Percentiles rank a stretch among this genome's conserved stretches.
phyloP scores from a whole-genome alignment of 2,888 invertebrate genomes.

The Stenotaenia linearis region DNA sequence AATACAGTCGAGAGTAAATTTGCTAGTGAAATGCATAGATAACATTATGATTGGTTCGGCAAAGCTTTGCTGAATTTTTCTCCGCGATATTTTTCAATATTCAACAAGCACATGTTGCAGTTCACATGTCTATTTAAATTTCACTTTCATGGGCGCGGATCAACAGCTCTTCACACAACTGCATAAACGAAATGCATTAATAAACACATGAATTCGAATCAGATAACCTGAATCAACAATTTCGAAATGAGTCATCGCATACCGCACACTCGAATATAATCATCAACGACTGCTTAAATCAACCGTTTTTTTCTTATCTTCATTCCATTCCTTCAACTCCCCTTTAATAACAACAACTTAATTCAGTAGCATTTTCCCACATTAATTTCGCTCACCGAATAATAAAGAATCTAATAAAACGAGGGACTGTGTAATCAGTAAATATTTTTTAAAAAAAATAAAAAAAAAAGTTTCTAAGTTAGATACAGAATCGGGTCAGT shows the following conservation, averaged over 20 bases:
- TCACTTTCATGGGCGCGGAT: not conserved
- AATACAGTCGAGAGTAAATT: not conserved
- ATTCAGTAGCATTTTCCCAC: conserved; percentile 3
- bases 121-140: conserved; percentile 17
- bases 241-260: not conserved
- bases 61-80: not conserved
- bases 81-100: not conserved
- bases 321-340: not conserved
- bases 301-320: no score
- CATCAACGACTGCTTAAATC: not conserved
- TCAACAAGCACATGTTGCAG: not conserved
- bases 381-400: not conserved
- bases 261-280: not conserved
- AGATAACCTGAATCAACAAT: conserved; percentile 13
- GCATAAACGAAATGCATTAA: not conserved
- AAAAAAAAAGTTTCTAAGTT: not conserved
- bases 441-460: not conserved
- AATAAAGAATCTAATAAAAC: not conserved
- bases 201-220: conserved; percentile 4
- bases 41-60: not conserved
- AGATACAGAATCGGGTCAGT: not conserved
- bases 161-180: not conserved
- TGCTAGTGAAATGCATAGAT: not conserved
- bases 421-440: not conserved
- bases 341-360: not conserved